Evolutionary conservation across 2,113 vertebrate species (phyloP), one percentile per base, ranked within the genome.

Genomic region (Hydrolagus affinis): DNA sequence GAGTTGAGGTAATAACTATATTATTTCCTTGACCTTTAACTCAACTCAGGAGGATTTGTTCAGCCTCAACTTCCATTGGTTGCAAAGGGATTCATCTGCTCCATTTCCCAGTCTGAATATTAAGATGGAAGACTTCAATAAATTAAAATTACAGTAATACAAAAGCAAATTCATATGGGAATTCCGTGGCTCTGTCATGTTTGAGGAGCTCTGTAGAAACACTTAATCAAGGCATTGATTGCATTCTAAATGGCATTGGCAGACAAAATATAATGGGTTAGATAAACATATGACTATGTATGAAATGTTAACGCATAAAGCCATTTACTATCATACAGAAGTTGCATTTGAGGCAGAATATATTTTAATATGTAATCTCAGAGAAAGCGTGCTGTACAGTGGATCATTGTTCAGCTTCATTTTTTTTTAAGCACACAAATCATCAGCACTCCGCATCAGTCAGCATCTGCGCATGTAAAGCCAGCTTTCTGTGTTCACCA

Each of bases 351-450:
- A 83, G 76, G 21, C 78, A 11, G 28, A 83, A 66, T 12, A 44
- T 44, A 21, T 28, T 83, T 83, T 9, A 68, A 83, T 83, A 64
- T 64, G 62, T 56, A 68, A 83, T 83, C 66, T 66, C 78, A 83
- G 32, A 32, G 25, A 68, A 68, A 32, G 28, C 64, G 25, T 66
- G 12, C 30, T 28, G 8, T 25, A 60, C 60, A 66, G 28, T 68
- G 19, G 32, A 66, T 83, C 78, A 68, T 28, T 21, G 66, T 83
- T 66, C 17, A 83, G 17, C 17, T 66, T 83, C 62, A 32, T 66
- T 30, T n/a, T n/a, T 83, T 83, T 15, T 8, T 56, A 21, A 21
- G 78, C 32, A 83, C 8, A 25, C 28, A 17, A 28, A 1, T 28
- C 21, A 83, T 32, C 62, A 68, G 64, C 32, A 12, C 28, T 83